Evolutionary conservation across 2,888 invertebrate genomes (phyloP), one percentile per base, ranked within the genome.

Genomic region (Embidobia sp.): DNA sequence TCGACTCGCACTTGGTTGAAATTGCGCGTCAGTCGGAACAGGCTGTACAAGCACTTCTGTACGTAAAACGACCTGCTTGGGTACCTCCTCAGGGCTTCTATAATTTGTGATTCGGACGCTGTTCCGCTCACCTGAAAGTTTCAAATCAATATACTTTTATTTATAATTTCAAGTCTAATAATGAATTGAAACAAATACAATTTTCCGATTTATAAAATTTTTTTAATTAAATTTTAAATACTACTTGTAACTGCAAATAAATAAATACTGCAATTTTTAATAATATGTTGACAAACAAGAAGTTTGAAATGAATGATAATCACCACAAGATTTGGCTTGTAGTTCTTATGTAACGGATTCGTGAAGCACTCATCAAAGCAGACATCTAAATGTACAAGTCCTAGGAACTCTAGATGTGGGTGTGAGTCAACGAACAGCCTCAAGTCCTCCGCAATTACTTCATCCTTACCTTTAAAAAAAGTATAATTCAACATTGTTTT

Each of bases 21-120:
- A 35, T 87, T 87, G 26, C 90, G 90, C 22, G 90, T 90, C 64
- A 92, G 89, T 83, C 90, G 91, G 80, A 91, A 94, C 51, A 94
- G 89, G 85, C 93, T 92, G 86, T 93, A 94, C 26, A 94, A 88
- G 53, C 93, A 92, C 85, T 93, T 93, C 87, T 94, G 94, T 26
- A 94, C 91, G 85, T 93, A 94, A 63, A 90, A 87, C 3, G 91
- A 90, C 44, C 93, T 90, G 31, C 90, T 89, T 15, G 90, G 89
- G 83, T 94, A 93, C 59, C 92, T 90, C 70, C 88, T 89, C 42
- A 94, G 88, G 0, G 93, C 91, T 81, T 93, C 92, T 59, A 92
- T 82, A 64, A 93, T 90, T 88, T 93, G 93, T 29, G 86, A 84
- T 83, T 93, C 92, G 37, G 90, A 91, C 8, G 91, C 92, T 53